Evolutionary conservation across 2,888 invertebrate genomes (phyloP), one percentile per base, ranked within the genome.

Genomic region (Brenthis hecate): DNA sequence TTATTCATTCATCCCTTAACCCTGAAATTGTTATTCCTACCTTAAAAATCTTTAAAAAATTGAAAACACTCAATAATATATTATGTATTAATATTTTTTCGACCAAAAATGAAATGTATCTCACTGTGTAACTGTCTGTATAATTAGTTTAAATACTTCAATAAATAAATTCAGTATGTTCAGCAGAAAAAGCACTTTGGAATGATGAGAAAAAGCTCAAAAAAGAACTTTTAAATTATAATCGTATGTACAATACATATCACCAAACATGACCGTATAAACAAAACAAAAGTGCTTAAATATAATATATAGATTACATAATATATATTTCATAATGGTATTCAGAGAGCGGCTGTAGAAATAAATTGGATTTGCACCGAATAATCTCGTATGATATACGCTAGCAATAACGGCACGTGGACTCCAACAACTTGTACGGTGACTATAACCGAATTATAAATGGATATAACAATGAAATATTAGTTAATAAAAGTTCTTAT

Each of bases 331-430:
- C 50, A 60, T 60, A 60, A 60, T 60, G 48, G 28, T 60, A 60
- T 60, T 60, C 60, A 60, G 50, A 60, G 60, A 50, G 50, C 60
- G 60, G 60, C 60, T 28, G 50, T 60, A 28, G 50, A 60, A 60
- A 64, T 64, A 64, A 64, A 64, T 54, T 28, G 55, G 54, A 64
- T 55, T 55, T 55, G 63, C 54, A 64, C 55, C 55, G 54, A 64
- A 64, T 64, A 64, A 64, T 54, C 63, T 64, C 55, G 47, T 64
- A 64, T 64, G 63, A 64, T 48, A 47, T 64, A 64, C 55, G 63
- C 54, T 54, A 55, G 63, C 63, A 64, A 64, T 64, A 64, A 55
- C 43, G 28, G 55, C 13, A 47, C 43, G 54, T 63, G 19, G 62
- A 43, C 55, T 55, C 55, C 43, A 47, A 63, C 53, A 36, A 51